These are phyloP conservation scores for Meliscaeva auricollis DNA, from an alignment of 2,888 invertebrate species.

Conservation along the genomic window DNA sequence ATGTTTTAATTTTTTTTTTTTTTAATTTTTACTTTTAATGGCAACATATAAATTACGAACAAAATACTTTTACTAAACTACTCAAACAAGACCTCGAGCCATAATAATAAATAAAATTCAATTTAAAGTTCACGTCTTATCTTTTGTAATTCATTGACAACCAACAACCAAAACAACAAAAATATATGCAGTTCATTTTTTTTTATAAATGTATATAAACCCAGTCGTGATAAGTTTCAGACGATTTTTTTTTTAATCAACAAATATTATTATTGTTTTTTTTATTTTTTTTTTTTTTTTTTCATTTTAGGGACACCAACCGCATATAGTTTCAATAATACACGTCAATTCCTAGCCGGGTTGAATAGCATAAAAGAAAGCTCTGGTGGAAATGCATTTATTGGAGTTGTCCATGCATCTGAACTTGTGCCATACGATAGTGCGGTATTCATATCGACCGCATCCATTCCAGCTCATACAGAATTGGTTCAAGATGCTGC, in stretches of 20 bases:
- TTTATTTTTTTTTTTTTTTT: slow-evolving; percentile 1
- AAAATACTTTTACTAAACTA: slow-evolving; percentile 19
- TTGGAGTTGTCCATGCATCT: slow-evolving; percentile 86
- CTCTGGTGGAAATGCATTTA: slow-evolving; percentile 86
- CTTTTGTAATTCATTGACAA: slow-evolving; percentile 33
- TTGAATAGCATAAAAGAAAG: slow-evolving; percentile 82
- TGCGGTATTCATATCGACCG: slow-evolving; percentile 87
- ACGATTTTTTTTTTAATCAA: no score
- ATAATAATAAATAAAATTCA: slow-evolving; percentile 1
- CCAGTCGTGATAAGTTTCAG: neutral
- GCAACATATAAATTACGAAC: slow-evolving; percentile 35
- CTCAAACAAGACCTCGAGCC: slow-evolving; percentile 14
- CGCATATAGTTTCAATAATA: slow-evolving; percentile 83
- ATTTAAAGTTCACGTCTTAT: slow-evolving; percentile 62
- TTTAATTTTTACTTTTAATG: neutral
- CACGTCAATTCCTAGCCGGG: slow-evolving; percentile 83
- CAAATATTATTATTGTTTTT: slow-evolving; percentile 1
- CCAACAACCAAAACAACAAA: neutral
- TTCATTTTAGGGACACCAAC: slow-evolving; percentile 80
- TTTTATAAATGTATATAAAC: neutral
- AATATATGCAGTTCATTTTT: neutral
- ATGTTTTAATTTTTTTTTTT: neutral
- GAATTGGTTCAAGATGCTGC: slow-evolving; percentile 84
- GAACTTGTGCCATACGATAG: slow-evolving; percentile 87
- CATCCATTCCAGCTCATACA: slow-evolving; percentile 85